Conservation (phyloP, 2,888 invertebrate species). For the Sminthurides aquaticus region DNA sequence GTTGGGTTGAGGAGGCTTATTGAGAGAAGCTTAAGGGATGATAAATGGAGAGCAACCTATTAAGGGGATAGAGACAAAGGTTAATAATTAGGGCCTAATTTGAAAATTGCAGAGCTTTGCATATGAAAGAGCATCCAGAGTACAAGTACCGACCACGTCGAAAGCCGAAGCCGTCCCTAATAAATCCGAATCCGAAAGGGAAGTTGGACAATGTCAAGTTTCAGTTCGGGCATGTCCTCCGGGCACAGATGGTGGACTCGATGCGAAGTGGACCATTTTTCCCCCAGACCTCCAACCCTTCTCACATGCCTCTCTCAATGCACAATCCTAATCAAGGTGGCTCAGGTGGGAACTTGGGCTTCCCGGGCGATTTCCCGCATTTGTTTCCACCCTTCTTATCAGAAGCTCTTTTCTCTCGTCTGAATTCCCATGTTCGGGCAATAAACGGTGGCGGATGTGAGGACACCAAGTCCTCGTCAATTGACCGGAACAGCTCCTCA, state of each 20-base stretch:
- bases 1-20: too few relatives aligned
- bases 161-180: conserved; percentile 62
- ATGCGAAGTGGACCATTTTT: conserved; percentile 24
- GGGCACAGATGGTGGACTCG: conserved; percentile 30
- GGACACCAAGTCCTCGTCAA: conserved; percentile 13
- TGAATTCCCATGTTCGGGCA: conserved; percentile 15
- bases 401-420: conserved; percentile 34
- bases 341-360: conserved; percentile 17
- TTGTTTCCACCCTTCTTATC: conserved; percentile 37
- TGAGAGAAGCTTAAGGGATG: too few relatives aligned
- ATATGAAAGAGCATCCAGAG: conserved; percentile 51
- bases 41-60: too few relatives aligned
- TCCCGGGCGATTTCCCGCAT: conserved; percentile 32
- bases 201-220: conserved; percentile 36
- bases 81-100: too few relatives aligned
- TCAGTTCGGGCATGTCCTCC: conserved; percentile 33
- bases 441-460: conserved; percentile 29
- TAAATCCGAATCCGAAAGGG: conserved; percentile 33
- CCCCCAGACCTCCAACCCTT: conserved; percentile 5
- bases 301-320: conserved; percentile 18
- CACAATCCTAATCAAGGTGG: conserved; percentile 25
- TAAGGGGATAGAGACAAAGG: too few relatives aligned
- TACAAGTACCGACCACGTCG: conserved; percentile 49
- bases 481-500: not conserved
- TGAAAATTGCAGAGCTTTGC: conserved; percentile 51